phyloP scores from a whole-genome alignment of 2,113 vertebrate species.

The Tychaedon coryphoeus region DNA sequence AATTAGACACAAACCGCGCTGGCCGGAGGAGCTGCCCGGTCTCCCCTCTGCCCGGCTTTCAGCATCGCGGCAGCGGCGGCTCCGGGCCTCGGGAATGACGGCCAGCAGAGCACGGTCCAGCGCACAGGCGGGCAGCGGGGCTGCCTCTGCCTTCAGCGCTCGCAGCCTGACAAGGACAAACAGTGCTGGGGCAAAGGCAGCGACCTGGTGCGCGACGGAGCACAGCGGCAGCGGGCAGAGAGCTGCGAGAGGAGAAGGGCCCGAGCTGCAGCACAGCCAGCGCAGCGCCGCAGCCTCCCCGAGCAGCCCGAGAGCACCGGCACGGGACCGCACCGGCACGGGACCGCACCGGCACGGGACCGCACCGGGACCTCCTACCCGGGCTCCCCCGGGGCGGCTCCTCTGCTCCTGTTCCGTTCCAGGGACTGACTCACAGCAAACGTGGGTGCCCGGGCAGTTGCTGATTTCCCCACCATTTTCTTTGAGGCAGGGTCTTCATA shows the following conservation, averaged over 20 bases:
- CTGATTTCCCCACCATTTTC: not conserved
- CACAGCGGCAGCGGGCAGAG: not conserved
- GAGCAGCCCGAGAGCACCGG: not conserved
- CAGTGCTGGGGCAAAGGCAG: not conserved
- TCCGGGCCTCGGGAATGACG: fast-evolving
- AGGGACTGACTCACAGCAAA: not conserved
- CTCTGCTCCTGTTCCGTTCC: not conserved
- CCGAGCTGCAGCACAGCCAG: fast-evolving
- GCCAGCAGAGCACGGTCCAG: fast-evolving
- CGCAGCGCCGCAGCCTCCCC: not conserved
- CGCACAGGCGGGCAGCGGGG: not conserved
- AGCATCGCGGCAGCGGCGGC: not conserved
- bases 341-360: not conserved
- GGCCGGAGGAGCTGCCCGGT: not conserved
- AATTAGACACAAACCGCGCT: not conserved
- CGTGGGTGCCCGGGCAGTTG: fast-evolving
- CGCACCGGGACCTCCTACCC: not conserved
- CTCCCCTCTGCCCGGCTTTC: not conserved
- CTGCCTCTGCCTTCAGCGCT: not conserved
- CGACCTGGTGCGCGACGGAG: fast-evolving
- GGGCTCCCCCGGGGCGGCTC: fast-evolving
- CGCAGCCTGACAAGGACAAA: not conserved
- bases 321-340: not conserved
- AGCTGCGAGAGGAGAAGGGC: fast-evolving
- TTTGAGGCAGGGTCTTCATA: not conserved